Conservation (phyloP, 2,113 vertebrate genomes). For the Hippopotamus amphibius region DNA sequence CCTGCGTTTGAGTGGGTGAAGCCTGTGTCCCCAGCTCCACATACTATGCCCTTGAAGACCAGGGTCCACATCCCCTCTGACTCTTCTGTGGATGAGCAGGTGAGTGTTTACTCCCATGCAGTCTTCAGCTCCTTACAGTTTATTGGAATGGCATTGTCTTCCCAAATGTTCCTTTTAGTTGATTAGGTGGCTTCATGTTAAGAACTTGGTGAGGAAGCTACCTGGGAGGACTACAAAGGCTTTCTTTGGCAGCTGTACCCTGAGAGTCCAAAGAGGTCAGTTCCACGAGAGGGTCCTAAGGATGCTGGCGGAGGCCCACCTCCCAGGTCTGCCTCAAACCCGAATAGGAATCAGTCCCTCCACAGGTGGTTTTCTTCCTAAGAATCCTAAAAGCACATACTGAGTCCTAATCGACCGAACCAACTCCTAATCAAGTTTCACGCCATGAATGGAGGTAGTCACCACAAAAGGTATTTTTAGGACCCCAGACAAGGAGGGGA, state of each 20-base stretch:
- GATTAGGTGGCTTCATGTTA: not conserved
- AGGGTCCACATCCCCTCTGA: rapidly evolving
- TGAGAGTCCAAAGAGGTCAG: not conserved
- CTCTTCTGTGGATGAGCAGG: not conserved
- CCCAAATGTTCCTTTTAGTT: rapidly evolving
- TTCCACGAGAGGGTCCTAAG: rapidly evolving
- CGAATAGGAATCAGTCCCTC: not conserved
- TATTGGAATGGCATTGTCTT: not conserved
- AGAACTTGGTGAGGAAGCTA: not conserved
- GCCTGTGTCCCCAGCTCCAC: rapidly evolving
- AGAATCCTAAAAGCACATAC: not conserved
- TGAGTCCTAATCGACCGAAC: not conserved
- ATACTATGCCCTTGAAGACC: rapidly evolving
- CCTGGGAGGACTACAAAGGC: not conserved
- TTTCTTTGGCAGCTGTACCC: not conserved
- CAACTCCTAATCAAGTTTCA: not conserved
- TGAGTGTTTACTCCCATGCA: rapidly evolving
- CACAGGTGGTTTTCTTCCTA: not conserved
- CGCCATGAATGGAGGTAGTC: not conserved
- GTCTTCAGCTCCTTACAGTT: not conserved
- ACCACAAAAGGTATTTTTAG: conserved; percentile 77
- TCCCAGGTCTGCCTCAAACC: not conserved
- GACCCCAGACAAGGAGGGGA: conserved; percentile 80
- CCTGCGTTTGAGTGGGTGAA: rapidly evolving
- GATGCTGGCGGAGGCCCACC: rapidly evolving